Conservation (phyloP, 1,140 invertebrate species). For the Conus betulinus region DNA sequence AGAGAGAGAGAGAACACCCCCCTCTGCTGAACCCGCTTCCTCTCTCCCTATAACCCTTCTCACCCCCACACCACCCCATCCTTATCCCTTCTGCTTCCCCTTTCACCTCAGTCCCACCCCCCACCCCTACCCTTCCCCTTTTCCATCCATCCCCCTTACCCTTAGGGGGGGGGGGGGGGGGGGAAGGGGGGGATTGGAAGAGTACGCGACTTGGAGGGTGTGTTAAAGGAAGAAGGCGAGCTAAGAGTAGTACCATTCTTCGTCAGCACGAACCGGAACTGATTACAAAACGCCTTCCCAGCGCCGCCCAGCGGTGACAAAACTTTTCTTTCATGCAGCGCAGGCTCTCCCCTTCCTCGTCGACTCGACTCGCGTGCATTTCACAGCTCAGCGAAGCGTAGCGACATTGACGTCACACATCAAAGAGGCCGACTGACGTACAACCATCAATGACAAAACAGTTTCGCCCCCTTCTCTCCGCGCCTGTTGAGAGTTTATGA, state of each 20-base stretch:
- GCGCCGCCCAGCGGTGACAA: not conserved
- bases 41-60: no score
- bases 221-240: no score
- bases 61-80: no score
- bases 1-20: no score
- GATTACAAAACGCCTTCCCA: constrained; percentile 5
- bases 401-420: constrained; percentile 2
- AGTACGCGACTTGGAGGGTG: no score
- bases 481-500: not conserved
- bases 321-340: not conserved
- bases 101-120: no score
- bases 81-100: no score
- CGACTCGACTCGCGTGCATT: not conserved
- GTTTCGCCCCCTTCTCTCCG: not conserved
- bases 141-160: no score
- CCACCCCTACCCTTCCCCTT: no score
- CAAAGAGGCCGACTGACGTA: not conserved
- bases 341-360: not conserved
- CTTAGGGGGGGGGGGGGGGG: no score
- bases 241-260: not conserved
- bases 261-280: not conserved
- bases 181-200: no score
- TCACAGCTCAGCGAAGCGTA: constrained; percentile 6
- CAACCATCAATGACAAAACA: not conserved
- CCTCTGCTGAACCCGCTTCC: no score